Evolutionary conservation across 2,797 vertebrate species (phyloP), one percentile per base, ranked within the genome.

Genomic region (Sebastolobus altivelis): DNA sequence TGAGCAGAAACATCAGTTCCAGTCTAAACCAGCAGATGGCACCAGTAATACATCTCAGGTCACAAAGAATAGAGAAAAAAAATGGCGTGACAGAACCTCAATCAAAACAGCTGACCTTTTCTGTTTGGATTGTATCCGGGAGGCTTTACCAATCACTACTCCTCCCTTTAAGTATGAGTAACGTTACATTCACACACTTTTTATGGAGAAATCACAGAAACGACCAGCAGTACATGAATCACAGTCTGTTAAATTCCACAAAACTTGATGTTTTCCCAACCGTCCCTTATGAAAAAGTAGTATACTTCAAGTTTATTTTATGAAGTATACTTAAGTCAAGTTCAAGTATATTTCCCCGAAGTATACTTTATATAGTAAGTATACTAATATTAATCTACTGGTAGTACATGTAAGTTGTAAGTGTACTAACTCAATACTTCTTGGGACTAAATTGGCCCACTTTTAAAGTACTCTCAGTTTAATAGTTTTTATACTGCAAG

Each of bases 21-120:
- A 38, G 10, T 2, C 1, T 40, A 0, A 4, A 35, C 88, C 93
- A 82, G 90, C 78, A 94, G 92, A 60, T 84, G 93, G 90, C 79
- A 13, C 3, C 65, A 84, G 67, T 40, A 2, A 29, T 2, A 31
- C 77, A 77, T n/a, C 29, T 71, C 12, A 72, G 35, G 49, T 38
- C 63, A 67, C n/a, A 56, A 4, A 75, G 59, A 14, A 9, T 4
- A 9, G 5, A 13, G 11, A 25, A 35, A 25, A 37, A 49, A 35
- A 62, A 22, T 18, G 14, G 9, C 59, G 11, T 10, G 37, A 65
- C 43, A 37, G 54, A 71, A 10, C 20, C 72, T 61, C 71, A 65
- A 63, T 55, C 62, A 65, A 59, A 86, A 72, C 77, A 83, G 67
- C 65, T 72, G 76, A 80, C 25, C 69, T 65, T 61, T 67, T 78